Evolutionary conservation across 2,888 invertebrate species (phyloP).

Genomic region (Gasteruption jaculator): DNA sequence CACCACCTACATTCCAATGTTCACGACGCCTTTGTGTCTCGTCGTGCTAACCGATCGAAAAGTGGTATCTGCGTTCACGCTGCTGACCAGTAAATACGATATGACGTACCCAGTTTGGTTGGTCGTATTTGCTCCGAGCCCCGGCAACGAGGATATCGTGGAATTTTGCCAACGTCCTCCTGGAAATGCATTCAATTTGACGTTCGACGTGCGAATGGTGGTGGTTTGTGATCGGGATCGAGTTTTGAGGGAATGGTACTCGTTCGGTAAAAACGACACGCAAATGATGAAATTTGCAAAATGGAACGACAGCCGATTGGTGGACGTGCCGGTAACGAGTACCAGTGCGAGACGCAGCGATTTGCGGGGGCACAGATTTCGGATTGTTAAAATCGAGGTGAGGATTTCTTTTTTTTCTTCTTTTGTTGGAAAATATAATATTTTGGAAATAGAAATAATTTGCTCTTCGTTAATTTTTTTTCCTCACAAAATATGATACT

Average conservation of each 20-base stretch:
- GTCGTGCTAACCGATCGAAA: no score
- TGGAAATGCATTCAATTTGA: conserved; percentile 18
- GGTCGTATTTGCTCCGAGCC: no score
- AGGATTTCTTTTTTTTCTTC: no score
- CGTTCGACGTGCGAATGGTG: conserved; percentile 22
- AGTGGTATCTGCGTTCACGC: background rate
- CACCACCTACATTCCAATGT: background rate
- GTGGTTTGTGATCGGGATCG: conserved; percentile 12
- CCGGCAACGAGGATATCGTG: no score
- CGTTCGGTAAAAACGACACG: background rate
- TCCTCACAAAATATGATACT: conserved; percentile 9
- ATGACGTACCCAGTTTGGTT: background rate
- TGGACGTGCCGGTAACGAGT: conserved; percentile 1
- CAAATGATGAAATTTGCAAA: conserved; percentile 17
- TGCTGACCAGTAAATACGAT: background rate
- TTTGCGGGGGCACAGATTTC: conserved; percentile 23
- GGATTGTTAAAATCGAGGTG: conserved; percentile 26
- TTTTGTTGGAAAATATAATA: conserved; percentile 10
- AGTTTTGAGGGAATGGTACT: conserved; percentile 21
- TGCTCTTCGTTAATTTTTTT: background rate
- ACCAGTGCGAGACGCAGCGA: conserved; percentile 25
- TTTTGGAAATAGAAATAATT: background rate
- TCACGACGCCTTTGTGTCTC: no score
- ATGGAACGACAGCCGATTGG: conserved; percentile 20
- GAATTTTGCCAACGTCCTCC: background rate